A percentile compares a stretch with the other conserved stretches of the same genome.
These are phyloP conservation scores for Drosophila parthenogenetica DNA, from an alignment of 2,888 invertebrate species.

Conservation along the genomic window DNA sequence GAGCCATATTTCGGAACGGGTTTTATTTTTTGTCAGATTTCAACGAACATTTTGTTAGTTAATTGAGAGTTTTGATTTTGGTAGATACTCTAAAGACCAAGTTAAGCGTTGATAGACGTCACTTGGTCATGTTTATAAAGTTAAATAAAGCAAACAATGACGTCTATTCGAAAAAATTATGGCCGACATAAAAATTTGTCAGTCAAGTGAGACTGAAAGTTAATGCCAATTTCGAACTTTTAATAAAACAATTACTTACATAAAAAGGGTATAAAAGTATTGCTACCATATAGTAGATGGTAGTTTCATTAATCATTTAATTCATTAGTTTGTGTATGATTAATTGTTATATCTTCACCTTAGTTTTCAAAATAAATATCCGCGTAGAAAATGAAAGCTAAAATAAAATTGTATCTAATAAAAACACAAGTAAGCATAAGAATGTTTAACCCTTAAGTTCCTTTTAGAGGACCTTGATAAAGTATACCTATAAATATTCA, in stretches of 20 bases:
- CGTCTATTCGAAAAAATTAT: not conserved
- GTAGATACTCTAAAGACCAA: constrained; percentile 7
- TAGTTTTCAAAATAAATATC: not conserved
- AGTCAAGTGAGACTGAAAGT: constrained; percentile 4
- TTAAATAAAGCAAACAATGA: constrained; percentile 2
- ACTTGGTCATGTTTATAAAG: not conserved
- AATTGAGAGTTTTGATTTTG: constrained; percentile 5
- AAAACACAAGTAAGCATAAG: not conserved
- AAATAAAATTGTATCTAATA: too few relatives aligned
- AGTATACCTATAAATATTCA: not conserved
- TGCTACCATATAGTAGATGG: not conserved
- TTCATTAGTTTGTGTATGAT: constrained; percentile 5
- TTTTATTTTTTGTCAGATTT: constrained; percentile 40
- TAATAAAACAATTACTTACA: not conserved
- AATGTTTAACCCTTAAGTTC: not conserved
- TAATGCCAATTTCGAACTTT: too few relatives aligned
- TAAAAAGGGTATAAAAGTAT: not conserved
- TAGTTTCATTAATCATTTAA: not conserved
- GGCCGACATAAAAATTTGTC: constrained; percentile 3
- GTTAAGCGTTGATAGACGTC: constrained; percentile 36
- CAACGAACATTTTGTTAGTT: constrained; percentile 7
- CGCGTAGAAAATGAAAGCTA: not conserved
- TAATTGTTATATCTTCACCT: not conserved
- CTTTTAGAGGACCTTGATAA: not conserved
- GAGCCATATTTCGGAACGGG: constrained; percentile 43